A percentile compares a stretch with the other conserved stretches of the same genome.
phyloP scores from a whole-genome alignment of 2,797 vertebrate genomes.

The Lagothrix lagotricha region DNA sequence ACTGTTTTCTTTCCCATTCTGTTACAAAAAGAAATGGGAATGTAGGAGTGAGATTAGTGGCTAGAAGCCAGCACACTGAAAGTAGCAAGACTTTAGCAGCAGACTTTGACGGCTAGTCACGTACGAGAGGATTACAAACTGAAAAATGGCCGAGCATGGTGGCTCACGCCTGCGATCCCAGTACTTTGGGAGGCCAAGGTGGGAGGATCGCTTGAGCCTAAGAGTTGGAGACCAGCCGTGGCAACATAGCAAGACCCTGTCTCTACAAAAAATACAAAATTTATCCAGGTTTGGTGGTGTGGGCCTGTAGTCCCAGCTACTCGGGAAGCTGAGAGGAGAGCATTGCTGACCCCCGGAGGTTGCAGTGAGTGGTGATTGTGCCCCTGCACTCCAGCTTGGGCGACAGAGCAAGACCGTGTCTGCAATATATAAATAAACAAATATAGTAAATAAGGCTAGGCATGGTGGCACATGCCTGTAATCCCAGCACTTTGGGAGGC shows the following conservation, averaged over 20 bases:
- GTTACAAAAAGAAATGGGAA: not conserved
- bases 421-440: not conserved
- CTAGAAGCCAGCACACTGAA: not conserved
- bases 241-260: not conserved
- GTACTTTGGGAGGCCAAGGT: not conserved
- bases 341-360: not conserved
- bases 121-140: not conserved
- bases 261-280: not conserved
- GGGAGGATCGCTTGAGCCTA: not conserved
- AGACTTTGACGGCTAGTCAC: accelerated
- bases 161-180: not conserved
- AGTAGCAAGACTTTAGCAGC: not conserved
- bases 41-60: no score
- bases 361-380: not conserved
- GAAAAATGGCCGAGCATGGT: not conserved
- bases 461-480: no score
- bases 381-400: not conserved
- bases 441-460: no score
- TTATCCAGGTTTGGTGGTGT: not conserved
- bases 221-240: not conserved
- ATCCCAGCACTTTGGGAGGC: no score
- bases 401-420: not conserved
- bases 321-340: not conserved
- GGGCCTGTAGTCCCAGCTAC: not conserved
- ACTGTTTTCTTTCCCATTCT: not conserved